Evolutionary conservation across 1,140 invertebrate genomes (phyloP), one percentile per base, ranked within the genome.

Genomic region (Solenopsis fugax): DNA sequence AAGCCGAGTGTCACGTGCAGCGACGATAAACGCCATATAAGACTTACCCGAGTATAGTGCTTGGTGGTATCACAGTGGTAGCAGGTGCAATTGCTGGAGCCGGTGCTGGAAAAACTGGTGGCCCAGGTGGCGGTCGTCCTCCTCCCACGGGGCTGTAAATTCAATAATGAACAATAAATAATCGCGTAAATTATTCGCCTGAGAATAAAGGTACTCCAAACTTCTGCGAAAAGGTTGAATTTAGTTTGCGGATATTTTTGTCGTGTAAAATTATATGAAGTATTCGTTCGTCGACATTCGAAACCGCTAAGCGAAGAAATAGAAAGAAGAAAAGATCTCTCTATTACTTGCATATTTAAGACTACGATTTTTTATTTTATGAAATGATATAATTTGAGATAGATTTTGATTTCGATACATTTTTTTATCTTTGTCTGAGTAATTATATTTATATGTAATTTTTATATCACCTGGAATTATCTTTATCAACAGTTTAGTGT

Each of bases 81-180:
- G 91, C 85, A 76, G 94, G 92, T 77, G 91, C 85, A n/a, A 95
- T 94, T 24, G 94, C 89, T 10, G 94, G 89, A 0, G 94, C 84
- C 29, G 94, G 91, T 24, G 95, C 94, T 13, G 95, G 94, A 87
- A 95, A 95, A 71, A 95, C 94, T 77, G 95, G 95, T 24, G 95
- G 95, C 85, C 95, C 95, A 72, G 95, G 95, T 82, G 95, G 94
- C 21, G 95, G 93, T 64, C 95, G 89, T 34, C 94, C 94, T 80
- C 95, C 94, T 77, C 91, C 92, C 67, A 92, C 93, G 18, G 93
- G 91, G 64, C 94, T 95, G 78, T 45, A 93, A 93, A 91, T 75
- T 71, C 64, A n/a, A 64, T 78, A 82, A 90, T 91, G 62, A 81
- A 52, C 45, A 45, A 64, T 87, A 60, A 76, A 77, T 73, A 72